Conservation (phyloP, 1,140 invertebrate genomes). For the Pseudomyrmex gracilis region DNA sequence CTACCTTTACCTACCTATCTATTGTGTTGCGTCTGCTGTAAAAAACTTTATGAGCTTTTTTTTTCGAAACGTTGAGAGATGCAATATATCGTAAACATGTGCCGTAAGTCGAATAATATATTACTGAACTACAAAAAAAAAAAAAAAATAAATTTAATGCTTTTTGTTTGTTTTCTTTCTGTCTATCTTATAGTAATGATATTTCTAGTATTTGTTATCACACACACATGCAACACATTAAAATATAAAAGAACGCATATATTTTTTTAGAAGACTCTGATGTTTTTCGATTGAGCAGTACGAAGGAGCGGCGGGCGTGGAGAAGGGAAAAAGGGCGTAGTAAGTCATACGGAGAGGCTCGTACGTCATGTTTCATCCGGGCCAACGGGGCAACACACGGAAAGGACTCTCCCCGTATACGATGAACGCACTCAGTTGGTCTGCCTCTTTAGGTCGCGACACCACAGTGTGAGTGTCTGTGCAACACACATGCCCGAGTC, state of each 20-base stretch:
- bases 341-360: constrained; percentile 83
- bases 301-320: constrained; percentile 78
- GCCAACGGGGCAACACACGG: constrained; percentile 82
- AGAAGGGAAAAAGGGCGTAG: constrained; percentile 84
- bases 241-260: constrained; percentile 41
- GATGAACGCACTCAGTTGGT: constrained; percentile 78
- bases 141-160: too few species aligned
- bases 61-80: too few species aligned
- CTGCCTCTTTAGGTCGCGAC: constrained; percentile 80
- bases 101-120: too few species aligned
- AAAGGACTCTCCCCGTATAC: constrained; percentile 72
- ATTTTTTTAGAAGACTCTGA: constrained; percentile 66
- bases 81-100: too few species aligned
- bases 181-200: too few species aligned
- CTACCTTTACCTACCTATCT: too few species aligned
- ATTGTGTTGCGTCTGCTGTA: too few species aligned
- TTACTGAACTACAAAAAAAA: too few species aligned
- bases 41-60: too few species aligned
- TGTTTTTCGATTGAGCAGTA: constrained; percentile 84
- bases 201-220: too few species aligned
- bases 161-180: too few species aligned
- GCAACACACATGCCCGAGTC: constrained; percentile 45
- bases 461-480: constrained; percentile 66
- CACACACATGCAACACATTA: background rate
- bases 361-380: constrained; percentile 84